A percentile compares a stretch with the other conserved stretches of the same genome.
These are phyloP conservation scores for Oenanthe oenanthe DNA, from an alignment of 2,113 vertebrate species.

Conservation along the genomic window DNA sequence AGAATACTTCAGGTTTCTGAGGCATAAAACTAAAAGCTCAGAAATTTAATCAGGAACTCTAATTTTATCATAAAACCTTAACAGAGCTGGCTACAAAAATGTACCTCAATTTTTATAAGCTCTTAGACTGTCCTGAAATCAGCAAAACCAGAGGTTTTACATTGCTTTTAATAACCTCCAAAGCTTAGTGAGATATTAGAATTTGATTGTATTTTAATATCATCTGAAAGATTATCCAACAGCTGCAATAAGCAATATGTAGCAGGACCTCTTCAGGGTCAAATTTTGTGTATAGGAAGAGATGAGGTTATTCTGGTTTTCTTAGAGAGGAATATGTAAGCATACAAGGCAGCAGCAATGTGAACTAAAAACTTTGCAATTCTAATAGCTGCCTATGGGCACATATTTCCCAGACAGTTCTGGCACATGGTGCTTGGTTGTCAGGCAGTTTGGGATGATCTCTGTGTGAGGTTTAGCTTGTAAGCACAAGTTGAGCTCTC, in stretches of 20 bases:
- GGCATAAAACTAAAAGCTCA: neutral
- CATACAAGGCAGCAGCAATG: neutral
- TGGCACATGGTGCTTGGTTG: neutral
- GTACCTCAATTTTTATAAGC: constrained; percentile 13
- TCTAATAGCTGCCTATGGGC: neutral
- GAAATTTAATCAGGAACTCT: neutral
- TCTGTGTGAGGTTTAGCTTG: neutral
- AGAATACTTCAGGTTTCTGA: neutral
- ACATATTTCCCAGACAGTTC: neutral
- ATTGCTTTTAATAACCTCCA: constrained; percentile 14
- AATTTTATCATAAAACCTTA: constrained; percentile 2
- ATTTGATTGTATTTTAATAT: constrained; percentile 7
- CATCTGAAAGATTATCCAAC: neutral
- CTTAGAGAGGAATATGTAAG: neutral
- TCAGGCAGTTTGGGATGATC: neutral
- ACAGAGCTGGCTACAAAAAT: neutral
- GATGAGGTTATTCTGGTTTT: neutral
- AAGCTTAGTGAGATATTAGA: constrained; percentile 2
- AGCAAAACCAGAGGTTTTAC: neutral
- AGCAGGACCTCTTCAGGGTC: neutral
- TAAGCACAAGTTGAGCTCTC: neutral
- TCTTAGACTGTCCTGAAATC: neutral
- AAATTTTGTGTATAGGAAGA: neutral
- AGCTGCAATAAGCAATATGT: neutral
- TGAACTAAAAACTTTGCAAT: neutral